These are phyloP conservation scores for Haemorhous mexicanus DNA, from an alignment of 2,113 vertebrate genomes.

Conservation along the genomic window DNA sequence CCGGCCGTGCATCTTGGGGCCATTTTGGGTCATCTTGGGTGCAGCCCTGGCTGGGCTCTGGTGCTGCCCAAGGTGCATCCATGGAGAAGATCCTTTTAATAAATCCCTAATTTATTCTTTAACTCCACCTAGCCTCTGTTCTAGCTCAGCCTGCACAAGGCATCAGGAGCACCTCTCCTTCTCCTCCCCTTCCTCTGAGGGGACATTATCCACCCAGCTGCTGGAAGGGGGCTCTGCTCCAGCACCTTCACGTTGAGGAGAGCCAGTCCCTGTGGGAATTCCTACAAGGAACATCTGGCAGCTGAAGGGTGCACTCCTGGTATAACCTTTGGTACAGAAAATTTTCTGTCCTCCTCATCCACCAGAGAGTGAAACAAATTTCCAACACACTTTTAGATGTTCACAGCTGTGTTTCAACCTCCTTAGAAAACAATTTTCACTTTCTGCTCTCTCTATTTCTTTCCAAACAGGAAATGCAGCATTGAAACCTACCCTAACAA, in stretches of 20 bases:
- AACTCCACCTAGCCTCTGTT: rapidly evolving
- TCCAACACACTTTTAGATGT: neutral
- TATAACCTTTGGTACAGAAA: neutral
- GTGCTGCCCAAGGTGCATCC: neutral
- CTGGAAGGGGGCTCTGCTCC: neutral
- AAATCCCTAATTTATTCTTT: neutral
- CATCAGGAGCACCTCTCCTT: neutral
- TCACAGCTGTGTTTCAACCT: neutral
- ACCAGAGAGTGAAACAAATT: neutral
- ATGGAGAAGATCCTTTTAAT: neutral
- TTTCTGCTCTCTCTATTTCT: neutral
- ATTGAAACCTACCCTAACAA: neutral
- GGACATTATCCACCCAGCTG: neutral
- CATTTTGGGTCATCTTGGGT: neutral
- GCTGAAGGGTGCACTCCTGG: neutral
- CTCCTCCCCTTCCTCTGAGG: neutral
- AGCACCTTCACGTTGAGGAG: too few relatives aligned
- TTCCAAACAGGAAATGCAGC: neutral
- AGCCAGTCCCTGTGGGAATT: neutral
- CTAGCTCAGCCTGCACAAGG: neutral
- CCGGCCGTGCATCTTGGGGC: neutral
- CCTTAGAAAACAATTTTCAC: neutral
- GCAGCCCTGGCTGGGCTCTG: neutral
- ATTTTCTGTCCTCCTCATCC: neutral
- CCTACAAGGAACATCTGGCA: neutral